Percentiles rank a stretch among this genome's conserved stretches.
Evolutionary conservation across 2,797 vertebrate species (phyloP).

Genomic region (Peromyscus nudipes): DNA sequence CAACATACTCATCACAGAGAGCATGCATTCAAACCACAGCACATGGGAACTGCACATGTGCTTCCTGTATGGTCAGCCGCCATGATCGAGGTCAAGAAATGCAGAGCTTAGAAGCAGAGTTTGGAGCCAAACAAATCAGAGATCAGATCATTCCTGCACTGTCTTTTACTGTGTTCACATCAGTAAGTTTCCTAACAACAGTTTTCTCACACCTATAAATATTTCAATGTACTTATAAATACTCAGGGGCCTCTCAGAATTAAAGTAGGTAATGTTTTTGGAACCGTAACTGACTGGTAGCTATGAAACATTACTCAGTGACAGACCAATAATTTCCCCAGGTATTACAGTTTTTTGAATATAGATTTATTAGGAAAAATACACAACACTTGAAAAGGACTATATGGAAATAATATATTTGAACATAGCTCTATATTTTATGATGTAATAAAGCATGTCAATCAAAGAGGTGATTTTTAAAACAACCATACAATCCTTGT

Average conservation of each 20-base stretch:
- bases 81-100: not conserved
- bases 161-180: not conserved
- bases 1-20: not conserved
- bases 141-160: not conserved
- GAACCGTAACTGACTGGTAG: not conserved
- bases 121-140: not conserved
- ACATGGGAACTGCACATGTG: not conserved
- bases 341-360: not conserved
- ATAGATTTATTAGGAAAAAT: conserved; percentile 8
- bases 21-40: not conserved
- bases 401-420: conserved; percentile 40
- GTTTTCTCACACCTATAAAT: not conserved
- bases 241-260: not conserved
- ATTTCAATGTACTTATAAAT: not conserved
- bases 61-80: not conserved
- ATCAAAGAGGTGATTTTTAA: conserved; percentile 2
- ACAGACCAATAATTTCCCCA: not conserved
- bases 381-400: conserved; percentile 16
- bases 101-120: not conserved
- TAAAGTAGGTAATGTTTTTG: not conserved
- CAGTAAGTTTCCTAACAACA: conserved; percentile 3
- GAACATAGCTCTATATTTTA: conserved; percentile 38
- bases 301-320: not conserved
- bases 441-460: not conserved
- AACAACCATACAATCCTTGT: not conserved